phyloP scores from a whole-genome alignment of 1,140 invertebrate genomes.

The Eueides isabella region DNA sequence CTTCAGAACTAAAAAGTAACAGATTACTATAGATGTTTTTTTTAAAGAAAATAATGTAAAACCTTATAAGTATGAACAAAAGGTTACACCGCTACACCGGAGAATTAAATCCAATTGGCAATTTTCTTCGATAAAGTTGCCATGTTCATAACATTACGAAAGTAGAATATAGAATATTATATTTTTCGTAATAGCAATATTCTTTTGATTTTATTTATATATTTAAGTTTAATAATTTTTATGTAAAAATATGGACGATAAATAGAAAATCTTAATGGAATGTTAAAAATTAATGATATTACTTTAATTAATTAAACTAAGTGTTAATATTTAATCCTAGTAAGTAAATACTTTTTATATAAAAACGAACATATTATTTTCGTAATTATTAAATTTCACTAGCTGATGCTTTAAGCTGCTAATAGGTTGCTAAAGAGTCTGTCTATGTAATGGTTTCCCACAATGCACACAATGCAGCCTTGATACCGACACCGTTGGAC shows the following conservation, averaged over 20 bases:
- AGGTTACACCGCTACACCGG: not conserved
- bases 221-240: too few relatives aligned
- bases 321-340: not conserved
- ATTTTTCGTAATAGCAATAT: not conserved
- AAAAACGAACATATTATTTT: too few relatives aligned
- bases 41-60: constrained; percentile 14
- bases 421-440: too few relatives aligned
- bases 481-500: too few relatives aligned
- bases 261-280: too few relatives aligned
- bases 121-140: constrained; percentile 26
- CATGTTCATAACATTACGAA: not conserved
- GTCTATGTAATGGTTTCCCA: too few relatives aligned
- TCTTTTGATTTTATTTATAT: not conserved
- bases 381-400: too few relatives aligned
- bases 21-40: not conserved
- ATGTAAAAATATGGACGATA: too few relatives aligned
- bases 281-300: too few relatives aligned
- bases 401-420: too few relatives aligned
- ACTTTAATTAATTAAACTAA: too few relatives aligned
- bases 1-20: constrained; percentile 3
- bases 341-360: not conserved
- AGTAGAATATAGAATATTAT: not conserved
- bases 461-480: too few relatives aligned
- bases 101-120: constrained; percentile 8
- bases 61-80: constrained; percentile 1